Evolutionary conservation across 2,888 invertebrate species (phyloP).

Genomic region (Leptothorax acervorum): DNA sequence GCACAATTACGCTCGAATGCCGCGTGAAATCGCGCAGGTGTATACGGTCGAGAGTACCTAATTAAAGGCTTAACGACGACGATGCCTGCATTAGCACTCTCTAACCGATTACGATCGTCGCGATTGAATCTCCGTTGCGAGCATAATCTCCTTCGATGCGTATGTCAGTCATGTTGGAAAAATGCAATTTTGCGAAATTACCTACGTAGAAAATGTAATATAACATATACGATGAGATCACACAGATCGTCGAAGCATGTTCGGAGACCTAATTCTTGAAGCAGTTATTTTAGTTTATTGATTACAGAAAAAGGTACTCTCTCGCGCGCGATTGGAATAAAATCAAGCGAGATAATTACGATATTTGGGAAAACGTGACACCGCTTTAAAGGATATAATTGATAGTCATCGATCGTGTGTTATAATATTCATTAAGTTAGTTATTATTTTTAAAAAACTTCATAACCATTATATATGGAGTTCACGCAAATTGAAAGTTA

Average conservation of each 20-base stretch:
- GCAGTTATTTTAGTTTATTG: slow-evolving; percentile 26
- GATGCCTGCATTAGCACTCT: slow-evolving; percentile 67
- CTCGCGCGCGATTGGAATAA: neutral
- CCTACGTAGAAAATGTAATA: neutral
- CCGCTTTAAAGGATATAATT: slow-evolving; percentile 11
- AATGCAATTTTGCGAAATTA: slow-evolving; percentile 34
- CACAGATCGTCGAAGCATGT: slow-evolving; percentile 5
- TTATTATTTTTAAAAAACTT: slow-evolving; percentile 11
- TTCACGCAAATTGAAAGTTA: slow-evolving; percentile 37
- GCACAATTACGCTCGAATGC: slow-evolving; percentile 73
- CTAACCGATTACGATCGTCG: slow-evolving; percentile 61
- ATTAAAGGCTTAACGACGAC: slow-evolving; percentile 74
- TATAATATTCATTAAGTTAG: slow-evolving; percentile 16
- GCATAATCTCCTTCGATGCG: neutral
- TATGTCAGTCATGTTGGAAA: neutral
- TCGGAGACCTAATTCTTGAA: neutral
- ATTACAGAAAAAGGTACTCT: neutral
- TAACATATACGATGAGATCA: neutral
- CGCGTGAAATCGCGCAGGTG: slow-evolving; percentile 80
- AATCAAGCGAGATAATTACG: neutral
- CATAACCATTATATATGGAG: neutral
- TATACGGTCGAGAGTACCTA: slow-evolving; percentile 72
- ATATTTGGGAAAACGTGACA: slow-evolving; percentile 13
- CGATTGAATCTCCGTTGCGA: slow-evolving; percentile 58
- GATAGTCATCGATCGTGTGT: neutral